Percentiles rank a stretch among this genome's conserved stretches.
Conservation (phyloP, 1,140 invertebrate species). For the Maniola jurtina region DNA sequence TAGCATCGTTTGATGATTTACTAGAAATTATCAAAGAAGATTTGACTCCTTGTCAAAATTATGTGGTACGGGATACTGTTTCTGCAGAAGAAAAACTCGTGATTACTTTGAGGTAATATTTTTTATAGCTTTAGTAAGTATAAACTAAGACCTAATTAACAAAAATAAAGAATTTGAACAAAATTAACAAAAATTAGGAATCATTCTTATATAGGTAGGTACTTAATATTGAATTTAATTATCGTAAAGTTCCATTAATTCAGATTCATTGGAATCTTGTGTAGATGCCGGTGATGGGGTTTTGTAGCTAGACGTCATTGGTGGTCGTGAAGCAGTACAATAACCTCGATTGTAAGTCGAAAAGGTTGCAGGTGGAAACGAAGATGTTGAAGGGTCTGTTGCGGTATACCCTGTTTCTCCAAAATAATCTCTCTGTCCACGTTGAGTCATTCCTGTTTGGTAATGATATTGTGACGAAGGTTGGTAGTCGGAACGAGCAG, state of each 20-base stretch:
- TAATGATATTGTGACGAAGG: constrained; percentile 9
- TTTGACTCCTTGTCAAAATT: constrained; percentile 7
- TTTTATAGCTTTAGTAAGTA: too few species aligned
- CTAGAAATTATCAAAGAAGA: constrained; percentile 19
- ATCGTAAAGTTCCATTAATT: constrained; percentile 20
- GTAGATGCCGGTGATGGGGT: constrained; percentile 8
- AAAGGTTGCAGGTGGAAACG: constrained; percentile 5
- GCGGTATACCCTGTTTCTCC: neutral
- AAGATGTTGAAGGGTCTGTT: constrained; percentile 8
- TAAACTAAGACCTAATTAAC: too few species aligned
- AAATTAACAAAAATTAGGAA: too few species aligned
- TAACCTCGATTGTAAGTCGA: constrained; percentile 10
- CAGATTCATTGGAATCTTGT: constrained; percentile 7
- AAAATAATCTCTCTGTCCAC: constrained; percentile 8
- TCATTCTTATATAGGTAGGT: too few species aligned
- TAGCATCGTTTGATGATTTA: constrained; percentile 30
- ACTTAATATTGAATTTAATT: constrained; percentile 1
- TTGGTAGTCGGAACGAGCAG: constrained; percentile 4
- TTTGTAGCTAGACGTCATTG: neutral
- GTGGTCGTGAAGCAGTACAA: constrained; percentile 1
- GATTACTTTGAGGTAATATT: too few species aligned
- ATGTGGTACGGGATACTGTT: too few species aligned
- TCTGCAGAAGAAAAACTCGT: too few species aligned
- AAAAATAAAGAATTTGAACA: too few species aligned
- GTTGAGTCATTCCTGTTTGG: constrained; percentile 7